Evolutionary conservation across 2,888 invertebrate genomes (phyloP), one percentile per base, ranked within the genome.

Genomic region (Rhagonycha fulva): DNA sequence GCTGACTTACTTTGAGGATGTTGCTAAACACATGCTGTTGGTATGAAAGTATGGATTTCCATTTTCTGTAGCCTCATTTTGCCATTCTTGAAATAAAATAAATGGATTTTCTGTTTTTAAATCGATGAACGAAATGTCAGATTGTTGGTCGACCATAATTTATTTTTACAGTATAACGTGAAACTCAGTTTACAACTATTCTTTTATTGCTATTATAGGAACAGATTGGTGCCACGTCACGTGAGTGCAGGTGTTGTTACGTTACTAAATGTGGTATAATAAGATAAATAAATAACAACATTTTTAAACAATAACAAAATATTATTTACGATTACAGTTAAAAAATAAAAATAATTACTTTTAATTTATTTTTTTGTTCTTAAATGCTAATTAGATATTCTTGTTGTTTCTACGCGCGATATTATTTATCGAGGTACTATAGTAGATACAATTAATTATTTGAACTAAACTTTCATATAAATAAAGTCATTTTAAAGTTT

Each of bases 11-110:
- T 85, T 87, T 14, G 87, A 85, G 32, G 86, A 84, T 3, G 89
- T 89, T 0, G 89, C 86, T 26, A 89, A 82, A 75, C 87, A 88
- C 76, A 88, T 84, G 9, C 85, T 84, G 72, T 85, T 83, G 4
- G 84, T 83, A 12, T 70, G 63, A 7, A 14, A 78, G 19, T 11
- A 80, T 78, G 10, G 79, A 76, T 1, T 81, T 82, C 75, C 30
- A n/a, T 24, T 47, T 23, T 70, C 60, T 60, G 72, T 61, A 0
- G 85, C 85, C 70, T 89, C 88, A 10, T 84, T 78, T 71, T 86
- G 84, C 90, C 90, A 90, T 30, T 85, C 83, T 28, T 83, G 85
- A 82, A 89, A 90, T 71, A 90, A 84, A n/a, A 85, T 84, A 68
- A 88, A 83, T 1, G 90, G 90, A 81, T 88, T 83, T 23, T 86